These are phyloP conservation scores for Trichacis sp. DNA, from an alignment of 2,888 invertebrate genomes.

Conservation along the genomic window DNA sequence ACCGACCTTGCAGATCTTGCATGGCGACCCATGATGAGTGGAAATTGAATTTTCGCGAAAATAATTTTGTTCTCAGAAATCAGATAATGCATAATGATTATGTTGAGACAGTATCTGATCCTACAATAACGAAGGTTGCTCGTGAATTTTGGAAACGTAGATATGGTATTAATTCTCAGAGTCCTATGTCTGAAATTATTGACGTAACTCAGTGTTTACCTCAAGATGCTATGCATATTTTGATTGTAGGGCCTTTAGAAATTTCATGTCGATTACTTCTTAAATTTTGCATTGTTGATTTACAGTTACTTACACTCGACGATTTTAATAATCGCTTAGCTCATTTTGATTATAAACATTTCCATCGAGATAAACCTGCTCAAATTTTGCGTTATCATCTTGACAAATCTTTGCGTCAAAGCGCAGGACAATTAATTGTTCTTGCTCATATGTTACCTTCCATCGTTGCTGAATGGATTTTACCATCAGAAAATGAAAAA, in stretches of 20 bases:
- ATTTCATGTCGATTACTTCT: no score
- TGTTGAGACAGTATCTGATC: not conserved
- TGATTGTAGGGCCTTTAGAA: no score
- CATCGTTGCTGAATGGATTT: not conserved
- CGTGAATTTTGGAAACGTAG: no score
- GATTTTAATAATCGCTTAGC: constrained; percentile 2
- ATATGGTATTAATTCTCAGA: no score
- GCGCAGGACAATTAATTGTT: constrained; percentile 8
- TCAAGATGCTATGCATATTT: no score
- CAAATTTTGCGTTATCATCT: not conserved
- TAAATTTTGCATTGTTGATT: no score
- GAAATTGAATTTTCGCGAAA: constrained; percentile 10
- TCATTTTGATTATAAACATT: constrained; percentile 14
- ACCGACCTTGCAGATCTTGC: constrained; percentile 40
- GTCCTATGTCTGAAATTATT: no score
- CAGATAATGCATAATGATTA: not conserved
- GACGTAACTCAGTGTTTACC: no score
- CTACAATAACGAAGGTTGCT: no score
- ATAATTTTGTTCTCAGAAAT: constrained; percentile 4
- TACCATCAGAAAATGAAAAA: no score
- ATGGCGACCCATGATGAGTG: constrained; percentile 5
- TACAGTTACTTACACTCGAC: no score
- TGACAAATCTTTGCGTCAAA: constrained; percentile 7
- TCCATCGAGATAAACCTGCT: constrained; percentile 12
- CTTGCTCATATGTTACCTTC: constrained; percentile 13